Percentiles rank a stretch among this genome's conserved stretches.
phyloP scores from a whole-genome alignment of 2,888 invertebrate genomes.

The Epiblema foenella region DNA sequence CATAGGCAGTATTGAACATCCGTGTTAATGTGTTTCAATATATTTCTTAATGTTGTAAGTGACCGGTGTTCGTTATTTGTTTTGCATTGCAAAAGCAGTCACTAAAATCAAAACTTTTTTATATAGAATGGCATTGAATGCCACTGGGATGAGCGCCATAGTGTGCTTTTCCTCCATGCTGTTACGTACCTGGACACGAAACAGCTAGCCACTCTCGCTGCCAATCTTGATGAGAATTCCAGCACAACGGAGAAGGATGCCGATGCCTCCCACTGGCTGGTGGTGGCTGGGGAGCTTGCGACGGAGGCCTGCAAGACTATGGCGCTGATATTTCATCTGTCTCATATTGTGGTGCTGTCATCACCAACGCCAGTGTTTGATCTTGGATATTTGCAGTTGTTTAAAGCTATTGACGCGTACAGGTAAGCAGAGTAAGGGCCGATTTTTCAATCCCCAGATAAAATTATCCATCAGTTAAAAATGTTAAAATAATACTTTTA shows the following conservation, averaged over 20 bases:
- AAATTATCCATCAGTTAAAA: too few relatives aligned
- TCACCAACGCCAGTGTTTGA: slow-evolving; percentile 88
- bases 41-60: neutral
- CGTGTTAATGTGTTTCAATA: neutral
- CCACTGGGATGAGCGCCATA: slow-evolving; percentile 82
- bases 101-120: slow-evolving; percentile 5
- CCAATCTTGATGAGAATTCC: slow-evolving; percentile 65
- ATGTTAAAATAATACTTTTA: too few relatives aligned
- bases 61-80: neutral
- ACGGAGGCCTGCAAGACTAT: slow-evolving; percentile 87
- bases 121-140: slow-evolving; percentile 84
- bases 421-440: slow-evolving; percentile 83
- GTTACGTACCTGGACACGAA: slow-evolving; percentile 77
- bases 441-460: too few relatives aligned
- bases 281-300: slow-evolving; percentile 81
- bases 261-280: slow-evolving; percentile 86
- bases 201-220: slow-evolving; percentile 64
- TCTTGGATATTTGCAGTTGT: slow-evolving; percentile 91
- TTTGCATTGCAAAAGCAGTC: too few relatives aligned
- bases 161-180: slow-evolving; percentile 83
- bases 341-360: slow-evolving; percentile 88
- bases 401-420: slow-evolving; percentile 91
- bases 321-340: slow-evolving; percentile 90
- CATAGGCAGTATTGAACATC: neutral
- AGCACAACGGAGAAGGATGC: slow-evolving; percentile 74